Base-by-base conservation (phyloP, 1,140 invertebrate genomes). In the Ooceraea biroi region DNA sequence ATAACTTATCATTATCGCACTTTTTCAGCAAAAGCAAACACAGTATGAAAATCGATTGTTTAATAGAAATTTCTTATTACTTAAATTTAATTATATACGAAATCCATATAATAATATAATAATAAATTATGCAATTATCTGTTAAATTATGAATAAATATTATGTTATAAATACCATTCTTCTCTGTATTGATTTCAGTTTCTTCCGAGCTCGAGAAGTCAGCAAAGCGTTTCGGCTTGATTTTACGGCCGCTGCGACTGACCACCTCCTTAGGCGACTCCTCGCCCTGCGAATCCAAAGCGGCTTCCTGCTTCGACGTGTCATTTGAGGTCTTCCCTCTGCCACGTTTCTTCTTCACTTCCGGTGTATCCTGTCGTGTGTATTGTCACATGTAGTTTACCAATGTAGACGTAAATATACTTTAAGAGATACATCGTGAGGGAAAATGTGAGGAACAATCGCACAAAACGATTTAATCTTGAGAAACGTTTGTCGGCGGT, bases 171-270 rank as follows among this genome's bases (percentile, higher is more conserved):
- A 63, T 89, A 93, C 90, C 91, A 89, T 71, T 91, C 86, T 91
- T 94, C 14, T 89, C 84, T 4, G 85, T 60, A 72, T 78, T 80
- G 30, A 68, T 63, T 50, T 91, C 89, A n/a, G 90, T 91, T 82
- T 93, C 93, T 57, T 93, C 92, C 0, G 92, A 92, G 60, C 93
- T 93, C 17, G 91, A 93, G 27, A 92, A 93, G 82, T 94, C 94
- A n/a, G 93, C 91, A 84, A 94, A 96, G 88, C 92, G 94, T 91
- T 97, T 97, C 0, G 96, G 96, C 90, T 97, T 96, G 78, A 97
- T 96, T 94, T 97, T 97, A 41, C 97, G 95, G 0, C 96, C 96
- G 91, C 97, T 97, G 30, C 97, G 95, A 91, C 96, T 97, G 4
- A 96, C 95, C 17, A 96, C 92, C 91, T 97, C 96, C 82, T 94